Evolutionary conservation across 2,888 invertebrate genomes (phyloP), one percentile per base, ranked within the genome.

Genomic region (Ectropis crepuscularia): DNA sequence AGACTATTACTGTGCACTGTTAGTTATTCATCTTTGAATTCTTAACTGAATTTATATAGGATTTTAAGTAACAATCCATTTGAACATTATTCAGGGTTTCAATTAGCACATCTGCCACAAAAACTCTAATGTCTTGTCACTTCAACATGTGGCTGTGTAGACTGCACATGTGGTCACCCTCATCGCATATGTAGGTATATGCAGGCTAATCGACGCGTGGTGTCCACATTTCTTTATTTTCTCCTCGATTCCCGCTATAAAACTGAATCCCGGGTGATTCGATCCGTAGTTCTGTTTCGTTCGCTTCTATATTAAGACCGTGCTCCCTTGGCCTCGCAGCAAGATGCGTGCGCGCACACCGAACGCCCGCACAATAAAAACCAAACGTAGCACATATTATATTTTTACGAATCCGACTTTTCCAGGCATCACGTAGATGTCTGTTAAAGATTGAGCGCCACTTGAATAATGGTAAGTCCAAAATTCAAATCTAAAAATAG

Each of bases 291-390:
- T 74, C 79, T 73, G 75, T 74, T 78, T 79, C 78, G 88, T 85
- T 83, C 85, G 87, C 82, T 68, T 90, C 92, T 92, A 92, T 81
- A 90, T 91, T 89, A 91, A 91, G 91, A 91, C 80, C 87, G 83
- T 79, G 84, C 82, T 79, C 82, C 76, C 46, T 76, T 80, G 89
- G 85, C 90, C 90, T 90, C 89, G 87, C 66, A 64, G 71, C 79
- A 80, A 70, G 71, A 92, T 92, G 92, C 87, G 85, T 78, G 69
- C 75, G 85, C 90, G 89, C 91, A 90, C 78, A 83, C 74, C 77
- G 74, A 77, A 74, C 79, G 81, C 69, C 75, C 82, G 77, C 84
- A 78, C 86, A 85, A 82, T 82, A 85, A 89, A 87, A 88, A 83
- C 80, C 83, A 89, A 89, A 87, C 92, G 90, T 86, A 89, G 88